Conservation (phyloP, 2,113 vertebrate species). For the Panurus biarmicus region DNA sequence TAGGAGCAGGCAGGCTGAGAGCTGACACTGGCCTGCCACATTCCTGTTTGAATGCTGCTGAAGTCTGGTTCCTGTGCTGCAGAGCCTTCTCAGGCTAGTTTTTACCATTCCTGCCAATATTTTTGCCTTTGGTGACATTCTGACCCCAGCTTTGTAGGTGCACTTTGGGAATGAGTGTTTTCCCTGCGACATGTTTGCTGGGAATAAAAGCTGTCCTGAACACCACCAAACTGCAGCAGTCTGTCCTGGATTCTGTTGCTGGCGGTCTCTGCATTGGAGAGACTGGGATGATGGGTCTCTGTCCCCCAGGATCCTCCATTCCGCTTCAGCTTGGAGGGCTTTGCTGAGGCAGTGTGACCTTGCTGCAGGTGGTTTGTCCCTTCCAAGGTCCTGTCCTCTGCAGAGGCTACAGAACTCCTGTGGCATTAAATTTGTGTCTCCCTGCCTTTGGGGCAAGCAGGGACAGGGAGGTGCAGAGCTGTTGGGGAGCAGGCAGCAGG, state of each 20-base stretch:
- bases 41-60: neutral
- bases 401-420: neutral
- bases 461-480: neutral
- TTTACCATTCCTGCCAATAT: neutral
- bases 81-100: neutral
- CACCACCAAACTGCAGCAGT: neutral
- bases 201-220: constrained; percentile 1
- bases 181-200: neutral
- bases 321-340: neutral
- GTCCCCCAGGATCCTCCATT: accelerated
- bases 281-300: neutral
- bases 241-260: neutral
- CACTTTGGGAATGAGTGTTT: neutral
- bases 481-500: neutral
- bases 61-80: neutral
- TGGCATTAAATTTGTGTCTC: accelerated
- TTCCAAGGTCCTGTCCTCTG: neutral
- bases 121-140: neutral
- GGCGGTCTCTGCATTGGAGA: accelerated
- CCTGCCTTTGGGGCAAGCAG: accelerated
- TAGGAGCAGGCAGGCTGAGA: neutral
- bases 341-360: neutral
- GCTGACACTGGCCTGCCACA: accelerated
- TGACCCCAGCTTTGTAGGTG: neutral
- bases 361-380: neutral